phyloP scores from a whole-genome alignment of 2,797 vertebrate species.

The Lindbergichthys nudifrons region DNA sequence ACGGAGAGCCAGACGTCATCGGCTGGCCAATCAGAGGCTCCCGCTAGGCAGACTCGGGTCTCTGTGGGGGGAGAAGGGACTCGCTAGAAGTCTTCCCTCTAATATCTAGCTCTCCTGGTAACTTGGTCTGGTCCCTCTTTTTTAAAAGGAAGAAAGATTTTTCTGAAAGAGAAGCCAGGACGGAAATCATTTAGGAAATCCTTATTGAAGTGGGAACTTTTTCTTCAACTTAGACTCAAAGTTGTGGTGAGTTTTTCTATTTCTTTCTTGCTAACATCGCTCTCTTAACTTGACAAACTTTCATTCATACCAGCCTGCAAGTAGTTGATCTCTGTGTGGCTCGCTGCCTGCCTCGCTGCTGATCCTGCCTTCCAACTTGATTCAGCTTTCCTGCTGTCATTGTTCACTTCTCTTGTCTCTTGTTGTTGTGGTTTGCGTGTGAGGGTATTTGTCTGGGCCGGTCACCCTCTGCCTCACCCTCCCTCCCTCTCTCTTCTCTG shows the following conservation, averaged over 20 bases:
- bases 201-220: constrained; percentile 28
- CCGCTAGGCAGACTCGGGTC: constrained; percentile 67
- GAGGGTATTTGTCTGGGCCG: constrained; percentile 77
- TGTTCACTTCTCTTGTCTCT: constrained; percentile 70
- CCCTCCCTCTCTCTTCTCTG: constrained; percentile 63
- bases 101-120: constrained; percentile 74
- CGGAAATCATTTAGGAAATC: constrained; percentile 32
- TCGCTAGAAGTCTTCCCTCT: constrained; percentile 76
- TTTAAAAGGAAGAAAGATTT: constrained; percentile 59
- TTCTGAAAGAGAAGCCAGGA: constrained; percentile 46
- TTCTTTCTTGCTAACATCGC: constrained; percentile 15
- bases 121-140: constrained; percentile 60
- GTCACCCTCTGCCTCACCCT: constrained; percentile 67
- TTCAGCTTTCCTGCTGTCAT: constrained; percentile 66
- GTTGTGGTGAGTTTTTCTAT: constrained; percentile 75
- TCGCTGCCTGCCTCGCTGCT: constrained; percentile 19
- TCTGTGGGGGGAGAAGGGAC: constrained; percentile 69
- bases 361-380: constrained; percentile 45
- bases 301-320: constrained; percentile 15
- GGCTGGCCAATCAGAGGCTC: constrained; percentile 76
- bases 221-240: constrained; percentile 42
- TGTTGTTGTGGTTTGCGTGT: constrained; percentile 81
- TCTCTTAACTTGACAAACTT: constrained; percentile 29
- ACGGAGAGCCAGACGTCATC: constrained; percentile 81
- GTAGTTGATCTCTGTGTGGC: constrained; percentile 11